Evolutionary conservation across 1,140 invertebrate genomes (phyloP), one percentile per base, ranked within the genome.

Genomic region (Glomeris maerens): DNA sequence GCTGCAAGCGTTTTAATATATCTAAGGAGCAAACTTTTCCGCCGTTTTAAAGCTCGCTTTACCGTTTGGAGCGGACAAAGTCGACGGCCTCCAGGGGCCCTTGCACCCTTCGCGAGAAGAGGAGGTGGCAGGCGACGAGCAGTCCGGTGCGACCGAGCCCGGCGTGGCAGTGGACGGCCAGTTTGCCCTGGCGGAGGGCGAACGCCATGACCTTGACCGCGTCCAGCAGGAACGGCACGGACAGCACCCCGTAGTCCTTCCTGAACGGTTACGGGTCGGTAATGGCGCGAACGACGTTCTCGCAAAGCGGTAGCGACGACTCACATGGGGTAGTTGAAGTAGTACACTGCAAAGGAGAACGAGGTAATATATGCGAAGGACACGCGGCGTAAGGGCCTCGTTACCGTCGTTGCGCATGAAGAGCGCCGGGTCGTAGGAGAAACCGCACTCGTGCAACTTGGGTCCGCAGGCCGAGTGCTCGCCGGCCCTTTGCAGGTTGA

Each of bases 191-290:
- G 44, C 78, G 76, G 0, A 87, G 66, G 1, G 82, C 78, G 68
- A 91, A 91, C 27, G 84, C 80, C 61, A 89, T 72, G 2, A 91
- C 86, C 70, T 90, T 90, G 1, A 88, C 81, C 77, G 88, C 87
- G 60, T 91, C 83, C 50, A 90, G 63, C 14, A 92, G 66, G 14
- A 78, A 78, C 40, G 72, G 73, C 52, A 85, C 68, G 17, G 78
- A 78, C 0, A 81, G 81, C 47, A 83, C 80, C 0, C 83, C 83
- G 65, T 87, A 90, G 68, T 92, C 87, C 50, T 78, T 76, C 78
- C 84, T 83, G 50, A 26, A 46, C 41, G 3, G n/a, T 2, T 14
- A 31, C 31, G 31, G 31, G 17, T 36, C 10, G 10, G 17, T 36
- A 13, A 13, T 36, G 10, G 10, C 17, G 10, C 10, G 31, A 36